Conservation (phyloP, 2,888 invertebrate genomes). For the Anarsia innoxiella region DNA sequence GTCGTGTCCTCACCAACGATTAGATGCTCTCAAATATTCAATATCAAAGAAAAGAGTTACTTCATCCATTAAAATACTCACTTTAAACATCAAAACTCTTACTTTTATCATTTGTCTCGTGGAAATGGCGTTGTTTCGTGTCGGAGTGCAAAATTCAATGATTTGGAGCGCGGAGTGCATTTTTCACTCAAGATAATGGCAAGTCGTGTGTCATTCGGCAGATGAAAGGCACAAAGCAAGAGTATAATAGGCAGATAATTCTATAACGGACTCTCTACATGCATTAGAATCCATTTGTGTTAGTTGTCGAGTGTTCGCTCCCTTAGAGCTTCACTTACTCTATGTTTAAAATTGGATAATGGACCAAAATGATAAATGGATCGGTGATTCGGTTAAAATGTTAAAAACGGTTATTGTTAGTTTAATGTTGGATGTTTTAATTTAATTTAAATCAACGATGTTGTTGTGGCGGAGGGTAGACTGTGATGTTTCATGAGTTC, state of each 20-base stretch:
- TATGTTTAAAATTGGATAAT: constrained; percentile 15
- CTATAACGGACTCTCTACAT: constrained; percentile 43
- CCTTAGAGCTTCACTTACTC: constrained; percentile 19
- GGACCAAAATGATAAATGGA: constrained; percentile 7
- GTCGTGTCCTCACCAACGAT: neutral
- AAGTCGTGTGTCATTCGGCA: constrained; percentile 40
- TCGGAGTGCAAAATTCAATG: constrained; percentile 27
- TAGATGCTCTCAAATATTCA: neutral
- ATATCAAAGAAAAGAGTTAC: constrained; percentile 15
- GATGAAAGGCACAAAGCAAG: constrained; percentile 68
- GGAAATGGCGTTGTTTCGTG: no score
- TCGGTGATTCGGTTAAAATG: constrained; percentile 7
- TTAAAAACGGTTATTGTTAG: constrained; percentile 2
- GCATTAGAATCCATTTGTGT: constrained; percentile 62
- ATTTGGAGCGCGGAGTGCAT: constrained; percentile 21
- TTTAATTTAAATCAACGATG: constrained; percentile 1
- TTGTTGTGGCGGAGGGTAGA: neutral
- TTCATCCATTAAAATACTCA: constrained; percentile 14
- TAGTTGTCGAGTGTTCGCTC: constrained; percentile 18
- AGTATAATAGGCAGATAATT: constrained; percentile 69
- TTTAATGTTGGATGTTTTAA: constrained; percentile 2
- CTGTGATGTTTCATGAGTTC: no score
- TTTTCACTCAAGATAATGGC: constrained; percentile 47
- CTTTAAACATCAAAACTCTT: neutral
- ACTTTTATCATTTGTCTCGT: neutral